These are phyloP conservation scores for Gambusia holbrooki DNA, from an alignment of 2,113 vertebrate genomes.

Conservation along the genomic window DNA sequence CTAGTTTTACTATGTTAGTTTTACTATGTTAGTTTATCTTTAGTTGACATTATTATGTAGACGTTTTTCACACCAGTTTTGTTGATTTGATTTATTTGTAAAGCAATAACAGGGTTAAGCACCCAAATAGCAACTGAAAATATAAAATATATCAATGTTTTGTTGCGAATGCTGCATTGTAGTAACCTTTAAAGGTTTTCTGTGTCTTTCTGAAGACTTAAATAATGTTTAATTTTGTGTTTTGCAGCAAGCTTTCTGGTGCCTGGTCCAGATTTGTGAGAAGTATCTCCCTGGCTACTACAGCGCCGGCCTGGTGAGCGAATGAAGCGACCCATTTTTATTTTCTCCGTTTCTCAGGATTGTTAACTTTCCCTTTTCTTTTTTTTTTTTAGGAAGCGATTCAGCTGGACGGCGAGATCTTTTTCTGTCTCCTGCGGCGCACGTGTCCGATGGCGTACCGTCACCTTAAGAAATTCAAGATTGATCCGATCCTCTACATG, in stretches of 20 bases:
- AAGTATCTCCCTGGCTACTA: conserved; percentile 92
- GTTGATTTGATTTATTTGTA: too few relatives aligned
- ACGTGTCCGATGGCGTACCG: conserved; percentile 89
- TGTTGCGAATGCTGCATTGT: not conserved
- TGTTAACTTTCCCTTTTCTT: not conserved
- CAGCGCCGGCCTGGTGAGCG: conserved; percentile 91
- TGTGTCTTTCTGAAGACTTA: not conserved
- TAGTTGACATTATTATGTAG: too few relatives aligned
- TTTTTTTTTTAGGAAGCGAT: conserved; percentile 84
- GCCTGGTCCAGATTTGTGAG: conserved; percentile 93
- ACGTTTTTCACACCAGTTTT: too few relatives aligned
- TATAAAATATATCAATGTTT: not conserved
- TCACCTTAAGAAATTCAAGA: conserved; percentile 90
- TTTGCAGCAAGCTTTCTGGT: conserved; percentile 93
- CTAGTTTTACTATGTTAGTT: too few relatives aligned
- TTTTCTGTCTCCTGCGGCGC: conserved; percentile 86
- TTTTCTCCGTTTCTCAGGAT: not conserved
- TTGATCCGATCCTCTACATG: conserved; percentile 93
- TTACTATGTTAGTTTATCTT: too few relatives aligned
- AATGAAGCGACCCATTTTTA: not conserved
- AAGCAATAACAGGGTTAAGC: too few relatives aligned
- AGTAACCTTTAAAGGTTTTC: not conserved
- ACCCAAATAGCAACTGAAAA: not conserved
- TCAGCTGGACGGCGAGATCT: conserved; percentile 92
- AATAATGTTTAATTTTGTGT: conserved; percentile 22